These are phyloP conservation scores for Teleogryllus oceanicus DNA, from an alignment of 2,888 invertebrate species.

Conservation along the genomic window DNA sequence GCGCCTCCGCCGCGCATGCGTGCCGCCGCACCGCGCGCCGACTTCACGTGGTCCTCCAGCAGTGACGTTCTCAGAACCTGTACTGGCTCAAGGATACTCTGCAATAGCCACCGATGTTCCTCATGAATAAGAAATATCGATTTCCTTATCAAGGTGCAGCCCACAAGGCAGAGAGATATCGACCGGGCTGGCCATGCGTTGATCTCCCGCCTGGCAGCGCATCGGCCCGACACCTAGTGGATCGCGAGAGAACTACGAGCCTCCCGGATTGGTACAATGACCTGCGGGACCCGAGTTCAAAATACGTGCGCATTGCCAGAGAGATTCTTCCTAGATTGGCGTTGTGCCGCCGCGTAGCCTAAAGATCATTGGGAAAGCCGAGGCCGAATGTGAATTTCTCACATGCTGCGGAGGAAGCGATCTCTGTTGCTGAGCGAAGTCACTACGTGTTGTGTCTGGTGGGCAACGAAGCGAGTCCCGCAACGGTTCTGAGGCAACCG, in stretches of 20 bases:
- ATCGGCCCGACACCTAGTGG: not conserved
- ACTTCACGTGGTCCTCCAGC: not conserved
- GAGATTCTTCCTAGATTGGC: not conserved
- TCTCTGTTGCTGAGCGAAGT: too few species aligned
- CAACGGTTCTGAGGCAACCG: not conserved
- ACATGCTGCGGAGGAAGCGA: too few species aligned
- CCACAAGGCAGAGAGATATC: not conserved
- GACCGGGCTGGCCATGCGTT: not conserved
- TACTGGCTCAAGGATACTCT: not conserved
- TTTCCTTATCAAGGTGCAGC: conserved; percentile 4
- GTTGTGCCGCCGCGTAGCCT: too few species aligned
- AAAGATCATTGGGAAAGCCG: too few species aligned
- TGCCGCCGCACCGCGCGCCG: not conserved
- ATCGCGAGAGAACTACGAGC: not conserved
- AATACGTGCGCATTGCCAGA: not conserved
- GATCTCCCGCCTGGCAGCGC: not conserved
- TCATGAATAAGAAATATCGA: conserved; percentile 18
- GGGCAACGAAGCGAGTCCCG: not conserved
- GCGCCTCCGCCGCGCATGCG: not conserved
- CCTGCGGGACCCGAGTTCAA: conserved; percentile 11
- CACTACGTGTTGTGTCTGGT: not conserved
- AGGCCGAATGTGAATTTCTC: too few species aligned
- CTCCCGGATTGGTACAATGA: not conserved
- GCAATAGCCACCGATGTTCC: not conserved
- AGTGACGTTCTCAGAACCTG: not conserved